These are phyloP conservation scores for Myodes glareolus DNA, from an alignment of 2,113 vertebrate genomes.

Conservation along the genomic window DNA sequence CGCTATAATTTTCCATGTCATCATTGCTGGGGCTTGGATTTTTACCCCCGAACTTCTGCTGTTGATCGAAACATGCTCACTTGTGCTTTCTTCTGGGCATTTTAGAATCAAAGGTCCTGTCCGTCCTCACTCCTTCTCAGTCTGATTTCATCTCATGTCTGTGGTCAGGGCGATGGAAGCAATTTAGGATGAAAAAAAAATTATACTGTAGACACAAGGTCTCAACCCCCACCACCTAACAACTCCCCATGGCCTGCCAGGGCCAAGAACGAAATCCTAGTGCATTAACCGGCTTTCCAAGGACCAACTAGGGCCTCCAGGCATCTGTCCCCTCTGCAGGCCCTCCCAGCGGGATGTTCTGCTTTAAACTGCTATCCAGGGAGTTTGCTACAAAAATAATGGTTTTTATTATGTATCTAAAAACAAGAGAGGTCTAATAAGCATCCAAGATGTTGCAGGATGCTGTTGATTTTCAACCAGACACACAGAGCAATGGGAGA, in stretches of 20 bases:
- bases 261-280: conserved; percentile 58
- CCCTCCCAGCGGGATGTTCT: conserved; percentile 15
- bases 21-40: neutral
- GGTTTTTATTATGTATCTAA: conserved; percentile 80
- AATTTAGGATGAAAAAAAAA: conserved; percentile 14
- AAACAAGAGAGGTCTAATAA: conserved; percentile 74
- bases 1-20: neutral
- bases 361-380: conserved; percentile 75
- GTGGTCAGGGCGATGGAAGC: neutral
- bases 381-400: conserved; percentile 62
- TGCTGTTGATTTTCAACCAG: neutral
- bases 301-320: neutral
- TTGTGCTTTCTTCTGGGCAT: conserved; percentile 9
- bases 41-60: neutral
- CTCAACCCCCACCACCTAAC: neutral
- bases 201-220: neutral
- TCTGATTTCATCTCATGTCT: neutral
- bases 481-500: neutral
- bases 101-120: conserved; percentile 35
- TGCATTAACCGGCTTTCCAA: conserved; percentile 3
- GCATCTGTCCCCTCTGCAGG: conserved; percentile 67
- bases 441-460: conserved; percentile 64
- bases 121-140: neutral
- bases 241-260: neutral
- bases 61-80: neutral